Conservation (phyloP, 1,140 invertebrate species). For the Drosophila grimshawi region DNA sequence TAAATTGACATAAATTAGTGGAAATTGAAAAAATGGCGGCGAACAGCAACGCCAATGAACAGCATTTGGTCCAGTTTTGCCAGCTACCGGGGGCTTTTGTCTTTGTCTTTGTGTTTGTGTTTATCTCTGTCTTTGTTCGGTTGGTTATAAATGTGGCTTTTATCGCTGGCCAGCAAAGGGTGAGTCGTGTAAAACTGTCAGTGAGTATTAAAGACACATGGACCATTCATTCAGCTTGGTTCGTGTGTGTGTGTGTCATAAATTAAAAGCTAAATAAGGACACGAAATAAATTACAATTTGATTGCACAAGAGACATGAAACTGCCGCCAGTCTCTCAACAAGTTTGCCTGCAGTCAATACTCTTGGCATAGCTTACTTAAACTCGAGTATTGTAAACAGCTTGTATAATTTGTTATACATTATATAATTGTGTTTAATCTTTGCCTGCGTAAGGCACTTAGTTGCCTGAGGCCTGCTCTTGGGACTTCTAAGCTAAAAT, state of each 20-base stretch:
- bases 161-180: slow-evolving; percentile 38
- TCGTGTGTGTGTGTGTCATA: slow-evolving; percentile 28
- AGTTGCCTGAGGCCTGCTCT: not conserved
- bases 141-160: slow-evolving; percentile 49
- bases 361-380: not conserved
- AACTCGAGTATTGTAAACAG: not conserved
- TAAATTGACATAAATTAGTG: slow-evolving; percentile 59
- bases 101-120: slow-evolving; percentile 13
- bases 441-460: not conserved
- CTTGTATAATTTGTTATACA: not conserved
- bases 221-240: not conserved
- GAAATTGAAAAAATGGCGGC: slow-evolving; percentile 45
- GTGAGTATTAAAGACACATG: slow-evolving; percentile 39
- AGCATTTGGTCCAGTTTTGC: not conserved
- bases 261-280: slow-evolving; percentile 52
- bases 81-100: slow-evolving; percentile 13
- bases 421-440: not conserved
- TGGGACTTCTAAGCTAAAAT: not conserved
- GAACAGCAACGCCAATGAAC: slow-evolving; percentile 1
- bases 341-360: slow-evolving; percentile 28
- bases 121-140: slow-evolving; percentile 7
- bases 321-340: slow-evolving; percentile 31
- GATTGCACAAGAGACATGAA: slow-evolving; percentile 39
- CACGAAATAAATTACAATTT: slow-evolving; percentile 55
- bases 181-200: slow-evolving; percentile 37